Conservation (phyloP, 1,140 invertebrate genomes). For the Asbolus verrucosus region DNA sequence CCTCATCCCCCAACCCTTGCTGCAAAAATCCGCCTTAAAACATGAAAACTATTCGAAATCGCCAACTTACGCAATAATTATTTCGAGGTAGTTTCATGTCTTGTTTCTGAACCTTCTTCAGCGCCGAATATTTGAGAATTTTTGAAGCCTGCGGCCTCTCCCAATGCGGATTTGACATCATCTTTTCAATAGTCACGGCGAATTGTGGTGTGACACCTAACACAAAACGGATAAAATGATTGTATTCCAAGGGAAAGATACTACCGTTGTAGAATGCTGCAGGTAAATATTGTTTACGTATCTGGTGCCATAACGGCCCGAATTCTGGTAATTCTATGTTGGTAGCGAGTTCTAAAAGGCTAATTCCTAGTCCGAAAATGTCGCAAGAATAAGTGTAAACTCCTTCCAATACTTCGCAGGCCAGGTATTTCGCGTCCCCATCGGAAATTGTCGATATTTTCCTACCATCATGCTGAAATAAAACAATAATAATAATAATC, state of each 20-base stretch:
- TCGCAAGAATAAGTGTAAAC: constrained; percentile 73
- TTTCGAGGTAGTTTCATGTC: constrained; percentile 8
- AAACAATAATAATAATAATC: no score
- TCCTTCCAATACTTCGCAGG: constrained; percentile 77
- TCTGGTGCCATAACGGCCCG: constrained; percentile 77
- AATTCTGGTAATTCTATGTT: constrained; percentile 78
- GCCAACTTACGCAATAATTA: constrained; percentile 11
- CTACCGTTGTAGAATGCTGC: constrained; percentile 51
- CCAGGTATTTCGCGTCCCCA: constrained; percentile 83
- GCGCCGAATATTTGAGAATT: background rate
- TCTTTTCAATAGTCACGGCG: constrained; percentile 10
- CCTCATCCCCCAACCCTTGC: constrained; percentile 3
- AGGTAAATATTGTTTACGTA: constrained; percentile 66
- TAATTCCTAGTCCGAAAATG: constrained; percentile 79
- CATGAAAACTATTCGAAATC: background rate
- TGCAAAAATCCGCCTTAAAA: background rate
- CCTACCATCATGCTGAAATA: constrained; percentile 7
- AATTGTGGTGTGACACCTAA: background rate
- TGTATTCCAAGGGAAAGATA: no score
- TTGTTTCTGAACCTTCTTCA: constrained; percentile 15
- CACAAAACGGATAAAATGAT: no score
- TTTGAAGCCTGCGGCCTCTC: constrained; percentile 5
- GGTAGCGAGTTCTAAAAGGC: constrained; percentile 78
- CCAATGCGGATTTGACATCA: constrained; percentile 1
- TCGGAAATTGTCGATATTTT: constrained; percentile 65